Evolutionary conservation across 2,888 invertebrate genomes (phyloP).

Genomic region (Orchesellides sinensis): DNA sequence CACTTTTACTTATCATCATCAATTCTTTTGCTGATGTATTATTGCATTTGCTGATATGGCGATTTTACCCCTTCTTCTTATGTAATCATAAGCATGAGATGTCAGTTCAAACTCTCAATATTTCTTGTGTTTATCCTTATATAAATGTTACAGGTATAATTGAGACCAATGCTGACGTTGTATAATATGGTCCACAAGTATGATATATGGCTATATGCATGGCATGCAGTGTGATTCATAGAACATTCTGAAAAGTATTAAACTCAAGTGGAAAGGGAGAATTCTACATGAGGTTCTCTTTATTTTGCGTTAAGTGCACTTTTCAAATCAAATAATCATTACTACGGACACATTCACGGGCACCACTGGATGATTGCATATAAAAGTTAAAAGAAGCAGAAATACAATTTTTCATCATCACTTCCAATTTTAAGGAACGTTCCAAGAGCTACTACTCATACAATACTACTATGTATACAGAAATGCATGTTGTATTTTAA

Average conservation of each 20-base stretch:
- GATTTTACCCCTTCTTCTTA: slow-evolving; percentile 15
- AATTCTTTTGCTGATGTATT: slow-evolving; percentile 20
- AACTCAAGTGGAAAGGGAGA: slow-evolving; percentile 56
- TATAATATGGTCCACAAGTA: slow-evolving; percentile 1
- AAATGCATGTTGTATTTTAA: not conserved
- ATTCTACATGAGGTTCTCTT: slow-evolving; percentile 10
- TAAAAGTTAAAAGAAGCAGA: slow-evolving; percentile 37
- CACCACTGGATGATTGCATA: slow-evolving; percentile 16
- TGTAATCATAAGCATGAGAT: not conserved
- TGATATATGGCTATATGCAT: slow-evolving; percentile 7
- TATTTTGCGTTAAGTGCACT: slow-evolving; percentile 47
- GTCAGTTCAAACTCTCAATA: slow-evolving; percentile 13
- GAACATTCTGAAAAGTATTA: slow-evolving; percentile 13
- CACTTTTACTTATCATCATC: slow-evolving; percentile 34
- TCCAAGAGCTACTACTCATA: slow-evolving; percentile 2
- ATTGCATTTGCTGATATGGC: slow-evolving; percentile 12
- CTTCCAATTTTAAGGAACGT: slow-evolving; percentile 45
- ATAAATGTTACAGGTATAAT: too few relatives aligned
- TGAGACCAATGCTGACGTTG: not conserved
- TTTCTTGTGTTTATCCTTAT: not conserved
- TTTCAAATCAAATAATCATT: slow-evolving; percentile 52
- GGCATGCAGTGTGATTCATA: slow-evolving; percentile 1
- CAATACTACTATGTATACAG: not conserved
- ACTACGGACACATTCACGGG: slow-evolving; percentile 40
- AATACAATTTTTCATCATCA: slow-evolving; percentile 59